A percentile compares a stretch with the other conserved stretches of the same genome.
Conservation (phyloP, 2,888 invertebrate species). For the Ctenicera cuprea region DNA sequence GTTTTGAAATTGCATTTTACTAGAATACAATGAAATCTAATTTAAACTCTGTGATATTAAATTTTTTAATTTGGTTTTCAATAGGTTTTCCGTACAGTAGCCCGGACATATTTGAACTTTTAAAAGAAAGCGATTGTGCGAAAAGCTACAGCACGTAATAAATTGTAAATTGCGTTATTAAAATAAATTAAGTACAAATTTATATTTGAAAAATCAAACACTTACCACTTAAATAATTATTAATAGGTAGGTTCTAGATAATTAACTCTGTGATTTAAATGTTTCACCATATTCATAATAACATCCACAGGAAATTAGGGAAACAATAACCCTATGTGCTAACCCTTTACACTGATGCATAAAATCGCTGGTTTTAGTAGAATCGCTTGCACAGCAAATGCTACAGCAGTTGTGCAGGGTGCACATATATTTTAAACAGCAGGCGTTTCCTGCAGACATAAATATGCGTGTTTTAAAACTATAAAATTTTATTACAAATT, state of each 20-base stretch:
- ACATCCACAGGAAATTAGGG: slow-evolving; percentile 41
- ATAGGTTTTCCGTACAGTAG: too few relatives aligned
- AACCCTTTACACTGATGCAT: slow-evolving; percentile 50
- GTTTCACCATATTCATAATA: slow-evolving; percentile 38
- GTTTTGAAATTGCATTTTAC: too few relatives aligned
- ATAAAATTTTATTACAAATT: slow-evolving; percentile 49
- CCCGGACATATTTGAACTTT: too few relatives aligned
- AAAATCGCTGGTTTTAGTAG: slow-evolving; percentile 48
- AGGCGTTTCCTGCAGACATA: slow-evolving; percentile 52
- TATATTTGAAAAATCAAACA: too few relatives aligned
- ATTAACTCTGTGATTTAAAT: slow-evolving; percentile 36
- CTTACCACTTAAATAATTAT: too few relatives aligned
- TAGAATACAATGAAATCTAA: too few relatives aligned
- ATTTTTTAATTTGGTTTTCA: too few relatives aligned
- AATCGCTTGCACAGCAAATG: slow-evolving; percentile 48
- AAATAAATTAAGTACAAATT: too few relatives aligned
- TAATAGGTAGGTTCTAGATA: not conserved
- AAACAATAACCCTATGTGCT: slow-evolving; percentile 45
- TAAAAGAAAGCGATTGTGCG: too few relatives aligned
- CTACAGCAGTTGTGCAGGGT: slow-evolving; percentile 49
- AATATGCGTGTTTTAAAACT: slow-evolving; percentile 50
- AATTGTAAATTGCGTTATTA: too few relatives aligned
- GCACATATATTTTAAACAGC: slow-evolving; percentile 51
- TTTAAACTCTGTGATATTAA: too few relatives aligned
- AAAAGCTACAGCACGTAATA: too few relatives aligned